Evolutionary conservation across 2,797 vertebrate genomes (phyloP).

Genomic region (Miichthys miiuy): DNA sequence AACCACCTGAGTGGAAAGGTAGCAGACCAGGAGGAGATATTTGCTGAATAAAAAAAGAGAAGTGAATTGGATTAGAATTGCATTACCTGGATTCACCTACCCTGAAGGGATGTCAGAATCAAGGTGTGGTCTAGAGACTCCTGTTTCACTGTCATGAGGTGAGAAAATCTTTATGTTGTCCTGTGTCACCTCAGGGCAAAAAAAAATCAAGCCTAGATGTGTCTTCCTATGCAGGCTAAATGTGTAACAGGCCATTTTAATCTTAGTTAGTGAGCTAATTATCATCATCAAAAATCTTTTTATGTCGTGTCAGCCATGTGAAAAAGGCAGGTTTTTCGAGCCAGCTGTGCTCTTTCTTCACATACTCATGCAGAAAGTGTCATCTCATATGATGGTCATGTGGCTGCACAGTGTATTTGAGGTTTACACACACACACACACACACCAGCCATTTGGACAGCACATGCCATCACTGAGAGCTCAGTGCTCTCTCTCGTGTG

Average conservation of each 20-base stretch:
- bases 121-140: constrained; percentile 57
- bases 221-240: constrained; percentile 22
- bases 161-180: constrained; percentile 48
- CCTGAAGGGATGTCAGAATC: neutral
- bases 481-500: constrained; percentile 36
- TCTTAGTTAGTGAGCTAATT: neutral
- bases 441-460: constrained; percentile 43
- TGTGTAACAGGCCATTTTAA: constrained; percentile 16
- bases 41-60: too few species aligned
- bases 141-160: constrained; percentile 44
- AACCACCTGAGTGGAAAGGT: too few species aligned
- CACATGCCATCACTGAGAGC: constrained; percentile 23
- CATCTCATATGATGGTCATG: constrained; percentile 42
- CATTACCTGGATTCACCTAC: too few species aligned
- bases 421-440: constrained; percentile 25
- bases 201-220: constrained; percentile 10
- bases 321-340: neutral
- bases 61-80: too few species aligned
- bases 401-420: constrained; percentile 11
- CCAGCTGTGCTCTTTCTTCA: constrained; percentile 1
- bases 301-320: neutral
- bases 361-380: constrained; percentile 14
- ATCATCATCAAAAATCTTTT: neutral
- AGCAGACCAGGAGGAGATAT: too few species aligned
- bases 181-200: constrained; percentile 38